A percentile compares a stretch with the other conserved stretches of the same genome.
These are phyloP conservation scores for Papilio glaucus DNA, from an alignment of 1,140 invertebrate genomes.

Conservation along the genomic window DNA sequence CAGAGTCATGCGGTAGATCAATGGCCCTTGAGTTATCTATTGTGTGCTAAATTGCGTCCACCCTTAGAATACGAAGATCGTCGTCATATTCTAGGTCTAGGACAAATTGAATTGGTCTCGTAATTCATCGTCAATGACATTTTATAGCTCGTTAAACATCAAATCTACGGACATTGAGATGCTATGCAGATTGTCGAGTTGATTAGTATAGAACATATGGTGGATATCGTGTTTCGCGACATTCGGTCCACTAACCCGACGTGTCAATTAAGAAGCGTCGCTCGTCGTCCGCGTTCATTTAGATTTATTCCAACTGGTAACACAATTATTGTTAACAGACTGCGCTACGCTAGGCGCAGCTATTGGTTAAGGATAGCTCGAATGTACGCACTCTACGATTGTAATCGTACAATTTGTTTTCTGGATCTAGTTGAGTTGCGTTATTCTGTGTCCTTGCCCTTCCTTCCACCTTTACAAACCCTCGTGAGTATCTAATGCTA, in stretches of 20 bases:
- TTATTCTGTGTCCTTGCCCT: no score
- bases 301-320: constrained; percentile 74
- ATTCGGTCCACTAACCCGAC: constrained; percentile 63
- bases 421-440: no score
- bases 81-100: constrained; percentile 19
- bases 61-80: background rate
- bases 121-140: constrained; percentile 45
- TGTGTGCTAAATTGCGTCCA: background rate
- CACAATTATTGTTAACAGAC: constrained; percentile 68
- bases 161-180: constrained; percentile 50
- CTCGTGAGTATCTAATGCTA: no score
- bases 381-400: background rate
- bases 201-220: constrained; percentile 54
- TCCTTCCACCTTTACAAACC: no score
- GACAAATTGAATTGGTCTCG: background rate
- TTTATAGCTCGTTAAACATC: constrained; percentile 49
- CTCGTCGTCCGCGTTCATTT: constrained; percentile 62
- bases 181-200: constrained; percentile 57
- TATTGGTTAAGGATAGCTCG: background rate
- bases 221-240: constrained; percentile 40
- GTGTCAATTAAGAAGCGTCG: constrained; percentile 70
- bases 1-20: background rate
- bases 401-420: background rate
- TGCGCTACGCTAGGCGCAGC: background rate
- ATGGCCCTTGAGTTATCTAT: background rate